Conservation (phyloP, 2,888 invertebrate species). For the Polymixis lichenea region DNA sequence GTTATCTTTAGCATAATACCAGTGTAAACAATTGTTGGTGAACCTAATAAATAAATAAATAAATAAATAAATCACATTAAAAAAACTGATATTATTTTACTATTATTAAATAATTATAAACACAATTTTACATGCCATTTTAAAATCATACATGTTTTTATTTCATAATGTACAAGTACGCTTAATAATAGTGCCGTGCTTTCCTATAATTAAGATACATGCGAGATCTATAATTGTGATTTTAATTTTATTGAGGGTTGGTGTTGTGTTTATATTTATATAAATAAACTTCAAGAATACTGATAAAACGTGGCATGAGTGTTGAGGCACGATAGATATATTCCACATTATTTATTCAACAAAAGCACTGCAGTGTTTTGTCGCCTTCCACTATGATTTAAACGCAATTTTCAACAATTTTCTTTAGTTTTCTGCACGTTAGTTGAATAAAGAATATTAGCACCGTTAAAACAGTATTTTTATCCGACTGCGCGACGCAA, state of each 20-base stretch:
- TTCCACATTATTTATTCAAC: constrained; percentile 29
- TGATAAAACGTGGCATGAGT: not conserved
- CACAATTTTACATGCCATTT: not conserved
- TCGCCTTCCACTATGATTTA: not conserved
- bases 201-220: no score
- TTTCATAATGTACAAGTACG: not conserved
- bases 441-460: no score
- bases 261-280: not conserved
- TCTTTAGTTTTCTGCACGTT: not conserved
- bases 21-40: no score
- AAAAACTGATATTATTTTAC: not conserved
- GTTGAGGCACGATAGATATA: constrained; percentile 3
- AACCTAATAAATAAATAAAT: no score
- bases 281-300: not conserved
- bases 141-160: not conserved
- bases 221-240: not conserved
- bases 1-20: no score
- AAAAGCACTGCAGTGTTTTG: constrained; percentile 1
- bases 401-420: not conserved
- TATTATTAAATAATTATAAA: not conserved
- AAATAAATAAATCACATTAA: no score
- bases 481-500: no score
- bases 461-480: not conserved
- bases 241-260: not conserved
- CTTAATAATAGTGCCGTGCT: not conserved